Evolutionary conservation across 1,140 invertebrate genomes (phyloP).

Genomic region (Microvelia longipes): DNA sequence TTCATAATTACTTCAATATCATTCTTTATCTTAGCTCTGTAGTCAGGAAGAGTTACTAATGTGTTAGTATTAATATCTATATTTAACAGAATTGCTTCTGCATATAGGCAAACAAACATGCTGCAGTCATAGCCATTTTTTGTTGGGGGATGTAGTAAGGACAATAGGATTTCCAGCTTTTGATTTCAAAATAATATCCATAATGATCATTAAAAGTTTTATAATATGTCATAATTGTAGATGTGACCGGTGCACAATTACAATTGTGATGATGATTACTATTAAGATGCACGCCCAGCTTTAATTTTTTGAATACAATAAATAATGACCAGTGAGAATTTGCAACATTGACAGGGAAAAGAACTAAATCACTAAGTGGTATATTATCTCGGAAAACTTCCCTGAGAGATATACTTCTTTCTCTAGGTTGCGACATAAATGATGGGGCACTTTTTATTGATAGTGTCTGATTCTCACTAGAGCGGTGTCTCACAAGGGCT

Average conservation of each 20-base stretch:
- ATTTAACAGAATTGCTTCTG: background rate
- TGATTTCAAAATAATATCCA: background rate
- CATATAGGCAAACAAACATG: background rate
- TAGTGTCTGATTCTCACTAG: background rate
- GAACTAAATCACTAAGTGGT: background rate
- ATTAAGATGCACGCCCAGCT: background rate
- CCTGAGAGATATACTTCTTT: background rate
- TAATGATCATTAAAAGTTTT: background rate
- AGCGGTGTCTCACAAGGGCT: background rate
- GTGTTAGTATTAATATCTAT: too few relatives aligned
- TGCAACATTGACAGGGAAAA: background rate
- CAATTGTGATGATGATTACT: background rate
- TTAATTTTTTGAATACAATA: background rate
- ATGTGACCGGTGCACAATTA: background rate
- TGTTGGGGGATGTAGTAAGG: background rate
- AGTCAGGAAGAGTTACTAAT: too few relatives aligned
- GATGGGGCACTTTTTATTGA: background rate
- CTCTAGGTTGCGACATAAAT: background rate
- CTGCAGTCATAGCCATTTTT: background rate
- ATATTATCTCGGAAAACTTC: background rate
- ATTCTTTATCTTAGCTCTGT: too few relatives aligned
- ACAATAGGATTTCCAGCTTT: background rate
- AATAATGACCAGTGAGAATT: background rate
- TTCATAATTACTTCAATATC: too few relatives aligned
- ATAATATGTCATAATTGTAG: background rate